Evolutionary conservation across 2,797 vertebrate species (phyloP).

Genomic region (Huso huso): DNA sequence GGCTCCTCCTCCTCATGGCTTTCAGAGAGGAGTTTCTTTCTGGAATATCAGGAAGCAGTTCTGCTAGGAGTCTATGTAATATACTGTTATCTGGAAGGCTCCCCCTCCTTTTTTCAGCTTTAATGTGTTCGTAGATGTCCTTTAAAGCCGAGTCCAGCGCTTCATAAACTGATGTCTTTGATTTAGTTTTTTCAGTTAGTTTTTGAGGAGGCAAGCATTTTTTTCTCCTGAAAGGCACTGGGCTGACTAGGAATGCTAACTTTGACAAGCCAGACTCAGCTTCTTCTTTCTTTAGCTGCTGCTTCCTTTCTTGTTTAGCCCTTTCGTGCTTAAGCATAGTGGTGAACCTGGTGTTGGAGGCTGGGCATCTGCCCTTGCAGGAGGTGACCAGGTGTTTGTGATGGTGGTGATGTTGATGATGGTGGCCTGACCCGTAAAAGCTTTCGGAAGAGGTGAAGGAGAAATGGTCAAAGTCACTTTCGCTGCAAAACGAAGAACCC

Average conservation of each 20-base stretch:
- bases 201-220: constrained; percentile 72
- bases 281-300: constrained; percentile 55
- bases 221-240: constrained; percentile 98
- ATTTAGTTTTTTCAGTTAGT: constrained; percentile 70
- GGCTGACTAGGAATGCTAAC: constrained; percentile 92
- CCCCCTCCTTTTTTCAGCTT: constrained; percentile 81
- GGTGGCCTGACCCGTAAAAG: constrained; percentile 76
- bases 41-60: constrained; percentile 87
- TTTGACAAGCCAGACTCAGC: constrained; percentile 84
- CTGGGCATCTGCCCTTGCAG: constrained; percentile 92
- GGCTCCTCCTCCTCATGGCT: constrained; percentile 58
- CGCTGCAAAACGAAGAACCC: constrained; percentile 95
- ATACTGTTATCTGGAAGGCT: constrained; percentile 85
- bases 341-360: constrained; percentile 93
- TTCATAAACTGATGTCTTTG: constrained; percentile 84
- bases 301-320: constrained; percentile 70
- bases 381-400: constrained; percentile 84
- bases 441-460: constrained; percentile 96
- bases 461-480: constrained; percentile 94
- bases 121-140: constrained; percentile 94
- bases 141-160: constrained; percentile 87
- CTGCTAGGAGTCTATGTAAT: constrained; percentile 84
- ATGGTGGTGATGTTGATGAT: constrained; percentile 66
- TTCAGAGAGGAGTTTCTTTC: constrained; percentile 85
- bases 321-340: constrained; percentile 92